phyloP scores from a whole-genome alignment of 2,797 vertebrate species.

The Sebastes steindachneri region DNA sequence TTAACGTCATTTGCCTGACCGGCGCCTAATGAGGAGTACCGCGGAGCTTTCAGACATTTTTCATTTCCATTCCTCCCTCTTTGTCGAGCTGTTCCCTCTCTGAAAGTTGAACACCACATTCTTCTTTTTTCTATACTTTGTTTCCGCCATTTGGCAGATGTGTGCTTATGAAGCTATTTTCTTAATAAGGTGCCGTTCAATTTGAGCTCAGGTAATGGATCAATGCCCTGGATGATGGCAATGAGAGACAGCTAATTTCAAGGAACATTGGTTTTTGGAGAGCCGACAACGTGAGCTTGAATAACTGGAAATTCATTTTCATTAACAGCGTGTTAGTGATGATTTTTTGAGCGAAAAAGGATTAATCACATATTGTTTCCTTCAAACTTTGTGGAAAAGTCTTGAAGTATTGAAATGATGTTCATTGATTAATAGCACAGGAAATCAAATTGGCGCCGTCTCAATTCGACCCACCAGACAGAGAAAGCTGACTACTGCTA shows the following conservation, averaged over 20 bases:
- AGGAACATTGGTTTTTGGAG: conserved; percentile 71
- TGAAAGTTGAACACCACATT: background rate
- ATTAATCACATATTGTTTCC: conserved; percentile 15
- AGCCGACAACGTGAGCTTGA: conserved; percentile 40
- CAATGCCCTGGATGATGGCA: conserved; percentile 51
- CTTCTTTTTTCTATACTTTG: background rate
- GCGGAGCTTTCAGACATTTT: background rate
- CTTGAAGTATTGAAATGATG: background rate
- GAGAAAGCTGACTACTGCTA: background rate
- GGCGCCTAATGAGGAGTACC: background rate
- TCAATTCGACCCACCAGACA: background rate
- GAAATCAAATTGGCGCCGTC: background rate
- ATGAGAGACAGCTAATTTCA: conserved; percentile 72
- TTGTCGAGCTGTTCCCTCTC: background rate
- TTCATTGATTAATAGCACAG: background rate
- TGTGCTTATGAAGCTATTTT: conserved; percentile 62
- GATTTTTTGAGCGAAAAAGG: conserved; percentile 18
- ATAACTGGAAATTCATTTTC: conserved; percentile 55
- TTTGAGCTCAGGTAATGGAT: conserved; percentile 67
- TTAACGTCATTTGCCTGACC: conserved; percentile 21
- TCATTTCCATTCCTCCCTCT: background rate
- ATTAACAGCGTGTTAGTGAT: conserved; percentile 47
- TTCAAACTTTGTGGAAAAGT: background rate
- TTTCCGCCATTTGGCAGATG: conserved; percentile 9
- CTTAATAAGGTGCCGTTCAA: conserved; percentile 64